These are phyloP conservation scores for Rhinatrema bivittatum DNA, from an alignment of 2,797 vertebrate species.

Conservation along the genomic window DNA sequence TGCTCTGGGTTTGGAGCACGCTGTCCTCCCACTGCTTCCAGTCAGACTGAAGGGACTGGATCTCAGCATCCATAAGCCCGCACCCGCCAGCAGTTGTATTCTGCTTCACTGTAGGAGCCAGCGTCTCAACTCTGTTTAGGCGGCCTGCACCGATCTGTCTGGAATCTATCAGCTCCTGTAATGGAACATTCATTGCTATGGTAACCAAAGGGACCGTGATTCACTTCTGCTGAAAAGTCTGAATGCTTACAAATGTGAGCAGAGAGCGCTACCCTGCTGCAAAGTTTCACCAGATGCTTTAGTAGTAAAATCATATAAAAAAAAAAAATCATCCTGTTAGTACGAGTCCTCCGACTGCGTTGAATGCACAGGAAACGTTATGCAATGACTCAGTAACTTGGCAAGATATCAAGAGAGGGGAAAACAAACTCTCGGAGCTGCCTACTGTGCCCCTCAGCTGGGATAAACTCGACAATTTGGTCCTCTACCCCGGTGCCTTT, in stretches of 20 bases:
- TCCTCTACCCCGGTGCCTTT: too few relatives aligned
- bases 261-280: not conserved
- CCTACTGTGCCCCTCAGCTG: too few relatives aligned
- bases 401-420: fast-evolving
- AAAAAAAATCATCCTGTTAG: too few relatives aligned
- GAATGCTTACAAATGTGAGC: slow-evolving; percentile 3
- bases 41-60: slow-evolving; percentile 69
- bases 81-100: slow-evolving; percentile 74
- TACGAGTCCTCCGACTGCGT: too few relatives aligned
- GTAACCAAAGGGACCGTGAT: slow-evolving; percentile 32
- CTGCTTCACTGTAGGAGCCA: slow-evolving; percentile 66
- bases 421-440: fast-evolving
- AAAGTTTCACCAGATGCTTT: slow-evolving; percentile 1
- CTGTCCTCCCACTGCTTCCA: slow-evolving; percentile 90
- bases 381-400: not conserved
- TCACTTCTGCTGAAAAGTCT: slow-evolving; percentile 15
- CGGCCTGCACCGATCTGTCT: slow-evolving; percentile 77
- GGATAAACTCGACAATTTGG: too few relatives aligned
- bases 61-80: slow-evolving; percentile 76
- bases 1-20: slow-evolving; percentile 57
- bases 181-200: slow-evolving; percentile 46
- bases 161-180: slow-evolving; percentile 86
- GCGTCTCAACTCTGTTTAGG: slow-evolving; percentile 71
- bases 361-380: not conserved
- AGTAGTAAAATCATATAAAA: not conserved